Base-by-base conservation (phyloP, 2,888 invertebrate genomes). In the Melitaea athalia region DNA sequence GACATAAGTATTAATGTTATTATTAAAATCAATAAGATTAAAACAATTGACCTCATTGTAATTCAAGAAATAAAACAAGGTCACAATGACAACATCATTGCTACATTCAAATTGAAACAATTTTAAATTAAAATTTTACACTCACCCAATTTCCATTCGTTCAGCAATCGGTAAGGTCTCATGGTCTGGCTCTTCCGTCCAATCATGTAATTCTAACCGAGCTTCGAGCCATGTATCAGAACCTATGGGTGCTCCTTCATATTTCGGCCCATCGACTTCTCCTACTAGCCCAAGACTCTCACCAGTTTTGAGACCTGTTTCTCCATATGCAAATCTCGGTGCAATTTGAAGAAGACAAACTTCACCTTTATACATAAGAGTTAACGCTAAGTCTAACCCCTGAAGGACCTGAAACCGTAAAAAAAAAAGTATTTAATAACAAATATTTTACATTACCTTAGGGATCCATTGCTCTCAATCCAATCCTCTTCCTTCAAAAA, bases 281-380 rank as follows among this genome's bases (percentile, higher is more conserved):
- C 89, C 91, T n/a, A 91, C 79, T 61, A 85, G 72, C 1, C 92
- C 92, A 33, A 91, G 75, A 61, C 87, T 88, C 68, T 92, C 92
- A 0, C 90, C 91, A 0, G 87, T 74, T 57, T 96, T 83, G 49
- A 95, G 87, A 0, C 98, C 98, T 60, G 93, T 82, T 0, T 94
- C 92, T 0, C 98, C 98, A 83, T 96, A 99, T 3, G 95, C 98
- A 89, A 98, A 97, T 76, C 98, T 94, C 4, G 97, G 93, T 72
- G 95, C 94, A 63, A 98, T 92, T 81, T 94, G 93, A 59, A 98
- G 85, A 74, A 95, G 93, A 68, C 97, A 95, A 76, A 94, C 92
- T 91, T 99, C 98, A 0, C 95, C 96, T 78, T 95, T 92, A 81
- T 96, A 95, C 98, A 98, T 98, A 76, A 98, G 89, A 33, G 97